Evolutionary conservation across 2,797 vertebrate genomes (phyloP).

Genomic region (Psittacula derbiana): DNA sequence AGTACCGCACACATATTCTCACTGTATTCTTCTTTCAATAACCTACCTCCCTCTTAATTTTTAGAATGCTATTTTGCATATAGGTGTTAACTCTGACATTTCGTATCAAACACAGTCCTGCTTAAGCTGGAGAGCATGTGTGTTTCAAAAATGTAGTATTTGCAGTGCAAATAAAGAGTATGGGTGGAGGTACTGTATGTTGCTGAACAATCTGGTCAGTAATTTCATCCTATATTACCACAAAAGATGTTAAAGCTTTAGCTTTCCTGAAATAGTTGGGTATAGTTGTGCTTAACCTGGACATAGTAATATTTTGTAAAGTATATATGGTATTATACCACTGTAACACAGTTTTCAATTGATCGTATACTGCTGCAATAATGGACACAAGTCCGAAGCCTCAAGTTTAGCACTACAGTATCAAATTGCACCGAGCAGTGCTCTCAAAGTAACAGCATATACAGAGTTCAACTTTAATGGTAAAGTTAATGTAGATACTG

Average conservation of each 20-base stretch:
- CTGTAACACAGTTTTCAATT: not conserved
- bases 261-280: not conserved
- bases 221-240: not conserved
- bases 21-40: not conserved
- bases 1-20: not conserved
- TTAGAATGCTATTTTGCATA: not conserved
- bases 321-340: not conserved
- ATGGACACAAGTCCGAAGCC: not conserved
- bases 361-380: not conserved
- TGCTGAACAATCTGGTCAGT: not conserved
- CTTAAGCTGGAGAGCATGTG: not conserved
- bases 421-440: not conserved
- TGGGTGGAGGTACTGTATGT: not conserved
- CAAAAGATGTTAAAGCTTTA: not conserved
- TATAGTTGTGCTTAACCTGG: not conserved
- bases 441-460: not conserved
- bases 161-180: not conserved
- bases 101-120: not conserved
- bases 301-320: not conserved
- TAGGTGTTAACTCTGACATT: not conserved
- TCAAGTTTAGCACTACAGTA: not conserved
- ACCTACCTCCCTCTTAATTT: not conserved
- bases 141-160: not conserved
- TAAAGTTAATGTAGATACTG: not conserved
- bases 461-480: accelerated